A percentile compares a stretch with the other conserved stretches of the same genome.
phyloP scores from a whole-genome alignment of 2,113 vertebrate species.

The Ceyx cyanopectus region DNA sequence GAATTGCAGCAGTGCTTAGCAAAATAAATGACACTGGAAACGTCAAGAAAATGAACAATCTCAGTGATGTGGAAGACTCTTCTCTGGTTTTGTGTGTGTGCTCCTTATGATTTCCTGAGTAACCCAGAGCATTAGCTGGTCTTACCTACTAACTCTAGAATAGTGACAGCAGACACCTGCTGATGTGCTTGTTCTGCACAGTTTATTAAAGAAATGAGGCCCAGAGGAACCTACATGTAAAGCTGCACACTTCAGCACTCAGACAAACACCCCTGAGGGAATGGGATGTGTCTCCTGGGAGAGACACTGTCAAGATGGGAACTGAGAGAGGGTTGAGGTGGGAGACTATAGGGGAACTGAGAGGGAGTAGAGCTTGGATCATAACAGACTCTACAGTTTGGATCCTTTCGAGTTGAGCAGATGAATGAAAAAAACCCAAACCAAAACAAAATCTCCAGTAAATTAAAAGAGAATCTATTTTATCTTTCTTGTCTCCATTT shows the following conservation, averaged over 20 bases:
- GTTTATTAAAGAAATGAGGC: not conserved
- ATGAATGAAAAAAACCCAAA: not conserved
- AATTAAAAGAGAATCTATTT: not conserved
- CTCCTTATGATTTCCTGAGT: conserved; percentile 42
- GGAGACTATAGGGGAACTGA: not conserved
- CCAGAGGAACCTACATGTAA: not conserved
- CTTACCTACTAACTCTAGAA: conserved; percentile 49
- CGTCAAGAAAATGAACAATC: not conserved
- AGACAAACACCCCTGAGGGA: not conserved
- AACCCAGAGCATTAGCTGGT: conserved; percentile 50
- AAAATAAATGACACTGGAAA: conserved; percentile 56
- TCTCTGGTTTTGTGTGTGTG: conserved; percentile 25
- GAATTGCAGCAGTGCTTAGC: conserved; percentile 10
- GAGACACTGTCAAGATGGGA: not conserved
- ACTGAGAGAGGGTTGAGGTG: not conserved
- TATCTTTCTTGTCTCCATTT: not conserved
- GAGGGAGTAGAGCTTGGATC: not conserved
- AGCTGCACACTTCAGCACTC: not conserved
- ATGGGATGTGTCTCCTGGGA: not conserved
- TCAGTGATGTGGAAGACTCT: not conserved
- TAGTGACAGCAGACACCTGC: not conserved
- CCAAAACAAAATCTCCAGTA: not conserved
- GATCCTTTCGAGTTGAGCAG: not conserved
- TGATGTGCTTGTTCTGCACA: not conserved
- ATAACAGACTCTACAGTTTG: not conserved